phyloP scores from a whole-genome alignment of 2,888 invertebrate genomes.

The Eledone cirrhosa region DNA sequence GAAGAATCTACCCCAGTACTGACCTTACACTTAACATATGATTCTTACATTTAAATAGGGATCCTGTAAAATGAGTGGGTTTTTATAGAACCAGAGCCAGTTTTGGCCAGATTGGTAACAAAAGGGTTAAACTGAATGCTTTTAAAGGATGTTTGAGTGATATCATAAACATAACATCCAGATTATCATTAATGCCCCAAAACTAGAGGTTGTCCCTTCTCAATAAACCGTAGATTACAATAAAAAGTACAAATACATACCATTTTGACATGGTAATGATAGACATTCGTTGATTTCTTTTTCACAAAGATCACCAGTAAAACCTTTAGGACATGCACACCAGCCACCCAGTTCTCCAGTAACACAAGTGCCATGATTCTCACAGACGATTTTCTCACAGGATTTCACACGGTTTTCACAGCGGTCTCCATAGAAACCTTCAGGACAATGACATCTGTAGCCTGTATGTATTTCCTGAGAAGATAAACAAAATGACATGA shows the following conservation, averaged over 20 bases:
- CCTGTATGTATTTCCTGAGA: constrained; percentile 37
- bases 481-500: not conserved
- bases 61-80: no score
- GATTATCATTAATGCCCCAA: no score
- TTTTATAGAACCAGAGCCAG: no score
- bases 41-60: no score
- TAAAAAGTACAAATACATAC: constrained; percentile 34
- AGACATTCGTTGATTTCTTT: constrained; percentile 42
- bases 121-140: no score
- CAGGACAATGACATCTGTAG: constrained; percentile 41
- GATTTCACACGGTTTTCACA: constrained; percentile 43
- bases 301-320: constrained; percentile 44
- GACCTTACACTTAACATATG: no score
- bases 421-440: constrained; percentile 42
- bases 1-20: no score
- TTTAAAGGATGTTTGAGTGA: no score
- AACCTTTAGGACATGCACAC: constrained; percentile 44
- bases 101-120: no score
- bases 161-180: no score
- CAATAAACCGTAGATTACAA: no score
- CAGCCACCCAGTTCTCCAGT: constrained; percentile 36
- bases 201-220: no score
- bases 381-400: constrained; percentile 43
- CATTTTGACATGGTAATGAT: constrained; percentile 48
- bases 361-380: constrained; percentile 45